Evolutionary conservation across 2,113 vertebrate genomes (phyloP).

Genomic region (Campylomormyrus tamandua): DNA sequence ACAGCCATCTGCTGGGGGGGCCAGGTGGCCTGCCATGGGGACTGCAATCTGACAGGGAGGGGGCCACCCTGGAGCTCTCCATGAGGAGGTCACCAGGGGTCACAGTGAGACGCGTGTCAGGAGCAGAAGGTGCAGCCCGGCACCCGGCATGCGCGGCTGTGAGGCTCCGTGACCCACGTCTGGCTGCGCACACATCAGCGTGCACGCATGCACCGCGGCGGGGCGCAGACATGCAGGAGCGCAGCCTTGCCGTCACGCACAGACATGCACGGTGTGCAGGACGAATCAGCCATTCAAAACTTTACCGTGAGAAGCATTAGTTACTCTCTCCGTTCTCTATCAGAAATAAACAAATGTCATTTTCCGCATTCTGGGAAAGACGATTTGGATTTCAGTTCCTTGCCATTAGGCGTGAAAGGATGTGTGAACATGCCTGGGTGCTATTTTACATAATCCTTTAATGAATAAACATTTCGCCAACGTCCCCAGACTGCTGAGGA

Average conservation of each 20-base stretch:
- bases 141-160: slow-evolving; percentile 29
- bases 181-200: slow-evolving; percentile 19
- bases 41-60: slow-evolving; percentile 14
- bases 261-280: slow-evolving; percentile 7
- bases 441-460: slow-evolving; percentile 50
- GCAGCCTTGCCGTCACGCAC: neutral
- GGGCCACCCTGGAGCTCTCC: neutral
- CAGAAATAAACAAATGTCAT: slow-evolving; percentile 29
- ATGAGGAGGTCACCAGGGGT: slow-evolving; percentile 25
- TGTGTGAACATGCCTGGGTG: slow-evolving; percentile 39
- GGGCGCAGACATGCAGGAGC: neutral
- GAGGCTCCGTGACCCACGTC: slow-evolving; percentile 29
- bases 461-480: slow-evolving; percentile 48
- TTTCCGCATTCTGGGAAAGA: slow-evolving; percentile 24
- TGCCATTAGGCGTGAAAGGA: slow-evolving; percentile 31
- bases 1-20: slow-evolving; percentile 15
- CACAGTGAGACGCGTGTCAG: slow-evolving; percentile 14
- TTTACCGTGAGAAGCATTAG: slow-evolving; percentile 25
- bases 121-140: slow-evolving; percentile 17
- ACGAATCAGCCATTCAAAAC: neutral
- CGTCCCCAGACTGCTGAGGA: slow-evolving; percentile 35
- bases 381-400: slow-evolving; percentile 32
- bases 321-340: slow-evolving; percentile 20
- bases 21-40: neutral
- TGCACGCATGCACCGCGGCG: neutral